These are phyloP conservation scores for Camponotus fellah DNA, from an alignment of 2,888 invertebrate species.

Conservation along the genomic window DNA sequence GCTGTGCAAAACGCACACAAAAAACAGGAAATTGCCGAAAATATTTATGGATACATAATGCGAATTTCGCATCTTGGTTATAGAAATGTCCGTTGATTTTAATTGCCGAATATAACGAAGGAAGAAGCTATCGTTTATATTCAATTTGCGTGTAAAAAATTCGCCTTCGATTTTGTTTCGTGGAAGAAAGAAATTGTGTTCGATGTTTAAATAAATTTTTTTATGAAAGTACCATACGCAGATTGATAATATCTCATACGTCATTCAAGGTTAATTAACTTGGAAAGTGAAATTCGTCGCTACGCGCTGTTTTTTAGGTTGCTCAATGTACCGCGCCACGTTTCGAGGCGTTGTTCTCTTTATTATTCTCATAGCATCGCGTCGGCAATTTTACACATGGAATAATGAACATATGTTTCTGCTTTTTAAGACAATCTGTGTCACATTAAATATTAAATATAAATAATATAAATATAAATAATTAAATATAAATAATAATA, in stretches of 20 bases:
- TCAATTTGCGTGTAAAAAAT: neutral
- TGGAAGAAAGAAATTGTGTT: constrained; percentile 18
- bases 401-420: constrained; percentile 22
- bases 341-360: constrained; percentile 41
- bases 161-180: neutral
- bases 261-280: constrained; percentile 55
- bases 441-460: neutral
- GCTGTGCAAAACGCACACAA: neutral
- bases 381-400: neutral
- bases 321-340: constrained; percentile 35
- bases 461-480: no score
- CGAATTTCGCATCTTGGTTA: neutral
- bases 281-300: constrained; percentile 56
- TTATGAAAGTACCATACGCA: constrained; percentile 32
- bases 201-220: constrained; percentile 18
- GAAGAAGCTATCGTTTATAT: neutral
- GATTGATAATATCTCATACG: constrained; percentile 44
- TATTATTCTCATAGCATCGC: constrained; percentile 35
- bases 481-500: neutral
- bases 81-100: neutral
- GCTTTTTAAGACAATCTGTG: neutral
- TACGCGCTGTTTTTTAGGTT: constrained; percentile 33
- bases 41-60: neutral
- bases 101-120: neutral
- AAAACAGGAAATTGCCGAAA: neutral